These are phyloP conservation scores for Doris montereyensis DNA, from an alignment of 2,888 invertebrate genomes.

Conservation along the genomic window DNA sequence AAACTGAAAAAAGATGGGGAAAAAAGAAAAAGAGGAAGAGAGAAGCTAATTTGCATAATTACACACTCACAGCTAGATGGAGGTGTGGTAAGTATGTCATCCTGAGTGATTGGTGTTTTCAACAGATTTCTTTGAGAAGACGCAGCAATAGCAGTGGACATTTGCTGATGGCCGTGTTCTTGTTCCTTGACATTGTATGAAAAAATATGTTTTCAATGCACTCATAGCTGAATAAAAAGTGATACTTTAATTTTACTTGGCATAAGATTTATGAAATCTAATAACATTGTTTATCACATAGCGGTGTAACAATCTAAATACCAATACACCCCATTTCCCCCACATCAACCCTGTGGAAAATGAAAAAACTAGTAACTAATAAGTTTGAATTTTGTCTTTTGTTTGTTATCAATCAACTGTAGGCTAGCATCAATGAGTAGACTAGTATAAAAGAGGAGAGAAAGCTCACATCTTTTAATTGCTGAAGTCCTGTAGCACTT, in stretches of 20 bases:
- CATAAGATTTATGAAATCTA: no score
- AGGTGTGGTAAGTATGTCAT: conserved; percentile 38
- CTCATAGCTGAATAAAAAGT: not conserved
- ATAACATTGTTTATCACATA: no score
- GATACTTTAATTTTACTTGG: not conserved
- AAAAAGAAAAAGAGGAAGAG: not conserved
- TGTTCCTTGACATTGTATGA: conserved; percentile 17
- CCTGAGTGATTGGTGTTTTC: conserved; percentile 39
- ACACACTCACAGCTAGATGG: conserved; percentile 35
- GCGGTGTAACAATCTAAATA: no score
- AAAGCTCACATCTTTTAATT: conserved; percentile 56
- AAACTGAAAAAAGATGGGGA: not conserved
- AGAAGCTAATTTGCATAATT: not conserved
- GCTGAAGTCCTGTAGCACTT: conserved; percentile 56
- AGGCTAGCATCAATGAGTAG: no score
- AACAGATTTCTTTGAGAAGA: conserved; percentile 1
- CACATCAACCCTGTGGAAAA: no score
- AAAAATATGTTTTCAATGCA: not conserved
- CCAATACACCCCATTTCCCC: no score
- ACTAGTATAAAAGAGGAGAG: no score
- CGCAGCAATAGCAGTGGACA: conserved; percentile 12
- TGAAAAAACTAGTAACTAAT: no score
- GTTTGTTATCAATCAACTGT: no score
- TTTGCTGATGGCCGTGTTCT: conserved; percentile 39
- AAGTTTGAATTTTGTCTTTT: no score